Evolutionary conservation across 2,888 invertebrate species (phyloP), one percentile per base, ranked within the genome.

Genomic region (Drosophila cognata): DNA sequence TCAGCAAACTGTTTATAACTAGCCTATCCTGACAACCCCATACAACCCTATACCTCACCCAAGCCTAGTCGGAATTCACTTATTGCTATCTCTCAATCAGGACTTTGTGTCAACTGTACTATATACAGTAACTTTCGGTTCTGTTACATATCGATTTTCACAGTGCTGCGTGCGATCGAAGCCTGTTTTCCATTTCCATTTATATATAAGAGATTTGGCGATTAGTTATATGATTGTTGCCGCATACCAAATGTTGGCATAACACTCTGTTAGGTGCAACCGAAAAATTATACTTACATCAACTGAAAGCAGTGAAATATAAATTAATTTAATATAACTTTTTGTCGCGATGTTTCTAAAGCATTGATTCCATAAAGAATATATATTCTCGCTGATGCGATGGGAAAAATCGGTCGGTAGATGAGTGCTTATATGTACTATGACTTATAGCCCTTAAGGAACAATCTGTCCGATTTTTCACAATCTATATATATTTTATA

Each of bases 71-170:
- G 46, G 46, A 46, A 16, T 46, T 46, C 16, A 46, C 16, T 46
- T 46, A 46, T 25, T 16, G 46, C 46, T 25, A 46, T 18, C 41
- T 50, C 50, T 50, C 10, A 50, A 50, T 50, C 50, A 18, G 25
- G 50, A 28, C 50, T 50, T 51, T 61, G 38, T 74, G 52, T 36
- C 43, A 62, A 75, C 75, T 70, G 75, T 74, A 74, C 75, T 48
- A 29, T 33, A 46, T 33, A 43, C 58, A 56, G 25, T 38, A 6
- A 60, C 7, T 38, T 29, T 59, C n/a, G 31, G 18, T 35, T 33
- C 33, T 13, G 21, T 33, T 21, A 21, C 46, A 58, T 50, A 66
- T 74, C 73, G 53, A 53, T 58, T 73, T 35, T 41, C 36, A 31
- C 25, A 38, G 60, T 50, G 64, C 21, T 56, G 16, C 2, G 25